Base-by-base conservation (phyloP, 2,797 vertebrate species). In the Monodelphis domestica region DNA sequence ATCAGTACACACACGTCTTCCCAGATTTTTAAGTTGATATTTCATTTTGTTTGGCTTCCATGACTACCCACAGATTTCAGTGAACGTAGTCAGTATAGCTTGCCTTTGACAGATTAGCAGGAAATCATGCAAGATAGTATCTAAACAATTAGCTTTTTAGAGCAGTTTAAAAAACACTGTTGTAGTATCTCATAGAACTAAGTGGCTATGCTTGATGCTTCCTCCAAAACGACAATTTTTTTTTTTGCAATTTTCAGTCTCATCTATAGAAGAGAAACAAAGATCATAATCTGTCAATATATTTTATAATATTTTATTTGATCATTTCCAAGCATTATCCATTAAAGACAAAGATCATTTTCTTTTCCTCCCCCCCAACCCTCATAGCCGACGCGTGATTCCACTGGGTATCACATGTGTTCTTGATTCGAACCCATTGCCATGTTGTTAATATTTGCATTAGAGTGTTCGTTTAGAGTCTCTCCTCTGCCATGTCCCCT, bases 221-320 rank as follows among this genome's bases (percentile, higher is more conserved):
- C 63, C 56, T 94, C 38, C 91, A 50, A 29, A 87, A 94, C 84
- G 26, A 84, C 54, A 90, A 95, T 94, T 96, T 90, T 91, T 96
- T 93, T 70, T 93, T 90, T 93, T 70, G 88, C 15, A 52, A 93
- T 94, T 94, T 87, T 51, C 94, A 95, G 94, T 33, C 45, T 96
- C 70, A 53, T 91, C 93, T 92, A 89, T 63, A 93, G 63, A 5
- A 38, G 14, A 87, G 30, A 84, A 55, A 90, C 91, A 88, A 95
- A 94, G 24, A 38, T 90, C 92, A 87, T 55, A 90, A 3, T 17
- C 91, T 1, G 52, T 21, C 26, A 89, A 0, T 55, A 88, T 94
- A n/a, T n/a, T n/a, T n/a, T n/a, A n/a, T n/a, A n/a, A n/a, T n/a
- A n/a, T n/a, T n/a, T n/a, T n/a, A n/a, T n/a, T n/a, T n/a, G n/a